phyloP scores from a whole-genome alignment of 2,888 invertebrate species.

The Ormia ochracea region DNA sequence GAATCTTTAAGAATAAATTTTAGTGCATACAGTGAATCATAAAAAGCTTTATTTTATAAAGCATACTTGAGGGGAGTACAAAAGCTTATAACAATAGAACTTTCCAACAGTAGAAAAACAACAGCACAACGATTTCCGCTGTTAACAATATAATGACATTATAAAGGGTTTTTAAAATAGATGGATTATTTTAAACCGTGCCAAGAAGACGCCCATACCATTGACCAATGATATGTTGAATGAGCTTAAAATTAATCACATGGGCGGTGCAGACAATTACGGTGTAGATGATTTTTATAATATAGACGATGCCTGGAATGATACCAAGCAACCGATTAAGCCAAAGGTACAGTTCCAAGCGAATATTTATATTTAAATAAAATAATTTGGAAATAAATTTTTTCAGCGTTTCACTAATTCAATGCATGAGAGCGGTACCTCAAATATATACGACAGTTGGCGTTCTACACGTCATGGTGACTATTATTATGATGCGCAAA shows the following conservation, averaged over 20 bases:
- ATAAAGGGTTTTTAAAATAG: too few species aligned
- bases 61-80: too few species aligned
- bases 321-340: constrained; percentile 80
- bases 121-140: too few species aligned
- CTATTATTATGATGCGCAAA: constrained; percentile 75
- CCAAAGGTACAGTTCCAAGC: constrained; percentile 77
- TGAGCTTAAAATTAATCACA: constrained; percentile 89
- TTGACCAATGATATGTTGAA: constrained; percentile 90
- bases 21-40: too few species aligned
- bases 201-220: constrained; percentile 86
- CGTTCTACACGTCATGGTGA: constrained; percentile 81
- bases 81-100: too few species aligned
- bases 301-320: constrained; percentile 86
- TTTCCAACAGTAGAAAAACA: too few species aligned
- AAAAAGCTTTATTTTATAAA: too few species aligned
- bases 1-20: too few species aligned
- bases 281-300: constrained; percentile 84
- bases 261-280: constrained; percentile 81
- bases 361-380: too few species aligned
- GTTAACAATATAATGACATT: too few species aligned
- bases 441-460: constrained; percentile 87
- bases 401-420: constrained; percentile 80
- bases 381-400: too few species aligned
- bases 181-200: too few species aligned
- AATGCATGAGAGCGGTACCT: constrained; percentile 82